Conservation (phyloP, 1,140 invertebrate genomes). For the Bombus superbus region DNA sequence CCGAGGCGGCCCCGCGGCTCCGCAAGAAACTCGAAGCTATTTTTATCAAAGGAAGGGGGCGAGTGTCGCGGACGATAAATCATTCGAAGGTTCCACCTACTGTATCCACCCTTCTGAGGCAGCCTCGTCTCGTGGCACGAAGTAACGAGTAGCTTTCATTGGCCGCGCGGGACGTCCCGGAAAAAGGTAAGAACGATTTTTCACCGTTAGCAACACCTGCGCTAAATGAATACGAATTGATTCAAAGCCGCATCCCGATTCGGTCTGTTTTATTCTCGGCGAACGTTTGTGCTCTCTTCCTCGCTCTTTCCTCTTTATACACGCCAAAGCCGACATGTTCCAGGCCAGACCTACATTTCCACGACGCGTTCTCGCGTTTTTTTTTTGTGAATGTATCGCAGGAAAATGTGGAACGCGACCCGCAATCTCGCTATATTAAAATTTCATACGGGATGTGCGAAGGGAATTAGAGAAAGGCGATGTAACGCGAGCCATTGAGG, state of each 20-base stretch:
- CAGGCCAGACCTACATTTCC: slow-evolving; percentile 16
- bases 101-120: slow-evolving; percentile 62
- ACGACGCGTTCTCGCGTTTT: slow-evolving; percentile 21
- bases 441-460: slow-evolving; percentile 45
- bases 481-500: slow-evolving; percentile 18
- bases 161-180: slow-evolving; percentile 44
- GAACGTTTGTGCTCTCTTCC: slow-evolving; percentile 38
- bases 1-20: slow-evolving; percentile 10
- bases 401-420: slow-evolving; percentile 38
- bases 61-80: slow-evolving; percentile 66
- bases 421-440: slow-evolving; percentile 50
- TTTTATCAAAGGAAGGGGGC: slow-evolving; percentile 56
- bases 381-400: slow-evolving; percentile 12
- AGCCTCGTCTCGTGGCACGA: slow-evolving; percentile 55
- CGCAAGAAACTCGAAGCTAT: slow-evolving; percentile 53
- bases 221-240: slow-evolving; percentile 75
- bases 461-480: slow-evolving; percentile 39
- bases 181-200: slow-evolving; percentile 70
- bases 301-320: neutral
- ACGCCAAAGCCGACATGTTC: neutral
- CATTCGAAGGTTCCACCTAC: slow-evolving; percentile 64
- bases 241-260: slow-evolving; percentile 62
- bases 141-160: slow-evolving; percentile 67
- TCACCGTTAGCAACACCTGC: slow-evolving; percentile 68
- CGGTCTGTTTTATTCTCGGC: slow-evolving; percentile 56